Base-by-base conservation (phyloP, 1,140 invertebrate species). In the Pseudomyrmex dendroicus region DNA sequence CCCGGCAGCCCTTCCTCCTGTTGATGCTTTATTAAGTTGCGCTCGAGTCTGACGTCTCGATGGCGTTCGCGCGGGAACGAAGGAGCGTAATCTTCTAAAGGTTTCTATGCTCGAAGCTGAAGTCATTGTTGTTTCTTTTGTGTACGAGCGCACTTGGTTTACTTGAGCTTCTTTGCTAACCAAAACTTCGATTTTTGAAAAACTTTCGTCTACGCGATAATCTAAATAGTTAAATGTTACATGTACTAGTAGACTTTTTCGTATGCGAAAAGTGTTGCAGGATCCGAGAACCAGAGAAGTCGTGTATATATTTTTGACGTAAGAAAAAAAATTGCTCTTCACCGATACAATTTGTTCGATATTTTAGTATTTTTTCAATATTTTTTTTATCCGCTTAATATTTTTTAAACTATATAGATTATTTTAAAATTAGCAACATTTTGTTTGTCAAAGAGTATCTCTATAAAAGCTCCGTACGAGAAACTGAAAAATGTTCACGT, bases 1-100 rank as follows among this genome's bases (percentile, higher is more conserved):
- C 62, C 22, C 48, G 76, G 44, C 10, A 17, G 73, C 22, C 13
- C 17, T n/a, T n/a, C 54, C 46, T 35, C 35, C 4, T 35, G 0
- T 17, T 59, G 54, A 68, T 70, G 61, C 67, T 84, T 84, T 84
- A 84, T 84, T 82, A 63, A 84, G 83, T 61, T 73, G 66, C 54
- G 22, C 56, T 59, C 57, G 78, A 52, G 25, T 73, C 46, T 70
- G 70, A 62, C 50, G 50, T 56, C 72, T 59, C 66, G 44, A 59
- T 70, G 35, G 46, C 22, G 15, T 57, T 64, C 15, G 78, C 52
- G 57, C 25, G 48, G 52, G 5, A 2, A 73, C 46, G 12, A 35
- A 13, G 20, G n/a, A 22, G 12, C 35, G 13, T 13, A 57, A 25
- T 57, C 57, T 2, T 48, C 9, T 25, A 17, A 62, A 15, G 10